phyloP scores from a whole-genome alignment of 2,797 vertebrate genomes.

The Aldrovandia affinis region DNA sequence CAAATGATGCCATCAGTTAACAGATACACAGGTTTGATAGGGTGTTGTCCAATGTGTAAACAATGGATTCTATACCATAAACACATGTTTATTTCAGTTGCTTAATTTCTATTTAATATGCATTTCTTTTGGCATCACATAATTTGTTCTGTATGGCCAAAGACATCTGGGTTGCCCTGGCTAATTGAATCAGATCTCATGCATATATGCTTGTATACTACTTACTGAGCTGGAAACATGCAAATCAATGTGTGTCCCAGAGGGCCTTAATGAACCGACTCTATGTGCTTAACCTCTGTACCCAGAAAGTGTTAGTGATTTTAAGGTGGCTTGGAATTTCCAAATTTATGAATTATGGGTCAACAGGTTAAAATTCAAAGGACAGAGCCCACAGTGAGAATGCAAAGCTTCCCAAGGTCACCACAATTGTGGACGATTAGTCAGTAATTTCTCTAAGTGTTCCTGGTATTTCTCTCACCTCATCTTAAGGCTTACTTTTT shows the following conservation, averaged over 20 bases:
- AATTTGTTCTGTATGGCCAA: constrained; percentile 12
- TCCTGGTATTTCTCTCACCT: constrained; percentile 35
- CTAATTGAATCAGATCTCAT: constrained; percentile 30
- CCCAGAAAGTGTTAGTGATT: constrained; percentile 40
- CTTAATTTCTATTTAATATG: neutral
- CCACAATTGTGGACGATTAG: constrained; percentile 44
- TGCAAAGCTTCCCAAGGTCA: constrained; percentile 37
- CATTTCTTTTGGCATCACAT: neutral
- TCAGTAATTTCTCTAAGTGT: constrained; percentile 47
- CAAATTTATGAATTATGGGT: constrained; percentile 54
- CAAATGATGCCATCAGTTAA: neutral
- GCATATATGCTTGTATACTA: constrained; percentile 11
- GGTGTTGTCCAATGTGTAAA: neutral
- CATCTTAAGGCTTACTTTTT: constrained; percentile 35
- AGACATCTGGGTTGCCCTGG: constrained; percentile 34
- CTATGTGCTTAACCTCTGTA: constrained; percentile 58
- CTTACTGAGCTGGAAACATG: constrained; percentile 27
- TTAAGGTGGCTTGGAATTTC: constrained; percentile 45
- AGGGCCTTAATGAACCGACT: constrained; percentile 53
- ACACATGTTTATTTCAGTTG: neutral
- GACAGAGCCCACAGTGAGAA: constrained; percentile 39
- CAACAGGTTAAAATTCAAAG: constrained; percentile 51
- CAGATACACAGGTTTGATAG: neutral
- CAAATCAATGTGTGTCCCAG: constrained; percentile 37
- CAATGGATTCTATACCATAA: neutral